These are phyloP conservation scores for Carlito syrichta DNA, from an alignment of 2,113 vertebrate species.

Conservation along the genomic window DNA sequence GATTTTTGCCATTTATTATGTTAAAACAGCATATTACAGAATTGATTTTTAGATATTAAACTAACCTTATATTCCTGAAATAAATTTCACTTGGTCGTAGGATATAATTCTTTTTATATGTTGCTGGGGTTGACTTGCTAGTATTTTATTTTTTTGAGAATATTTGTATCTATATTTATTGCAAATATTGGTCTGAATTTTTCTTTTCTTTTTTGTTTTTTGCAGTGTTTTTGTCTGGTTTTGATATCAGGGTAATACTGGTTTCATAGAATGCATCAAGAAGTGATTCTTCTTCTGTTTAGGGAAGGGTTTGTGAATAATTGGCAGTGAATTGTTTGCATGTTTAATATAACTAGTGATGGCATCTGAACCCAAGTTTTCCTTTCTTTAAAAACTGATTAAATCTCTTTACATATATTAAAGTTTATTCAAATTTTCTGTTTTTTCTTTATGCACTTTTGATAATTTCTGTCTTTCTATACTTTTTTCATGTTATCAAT, in stretches of 20 bases:
- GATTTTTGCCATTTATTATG: neutral
- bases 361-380: neutral
- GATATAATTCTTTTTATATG: neutral
- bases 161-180: neutral
- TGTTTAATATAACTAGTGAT: neutral
- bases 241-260: neutral
- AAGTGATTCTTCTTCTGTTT: neutral
- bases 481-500: neutral
- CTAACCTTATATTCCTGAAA: neutral
- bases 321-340: neutral
- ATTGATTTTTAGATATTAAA: neutral
- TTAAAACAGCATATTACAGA: neutral
- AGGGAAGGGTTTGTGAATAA: neutral
- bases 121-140: neutral
- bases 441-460: neutral
- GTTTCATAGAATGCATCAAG: neutral
- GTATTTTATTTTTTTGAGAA: neutral
- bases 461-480: neutral
- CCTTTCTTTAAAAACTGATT: neutral
- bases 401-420: neutral
- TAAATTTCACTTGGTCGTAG: neutral
- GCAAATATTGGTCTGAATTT: neutral
- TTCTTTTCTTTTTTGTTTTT: neutral
- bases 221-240: neutral
- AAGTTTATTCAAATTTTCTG: neutral